Base-by-base conservation (phyloP, 2,888 invertebrate genomes). In the Octodonta nipae region DNA sequence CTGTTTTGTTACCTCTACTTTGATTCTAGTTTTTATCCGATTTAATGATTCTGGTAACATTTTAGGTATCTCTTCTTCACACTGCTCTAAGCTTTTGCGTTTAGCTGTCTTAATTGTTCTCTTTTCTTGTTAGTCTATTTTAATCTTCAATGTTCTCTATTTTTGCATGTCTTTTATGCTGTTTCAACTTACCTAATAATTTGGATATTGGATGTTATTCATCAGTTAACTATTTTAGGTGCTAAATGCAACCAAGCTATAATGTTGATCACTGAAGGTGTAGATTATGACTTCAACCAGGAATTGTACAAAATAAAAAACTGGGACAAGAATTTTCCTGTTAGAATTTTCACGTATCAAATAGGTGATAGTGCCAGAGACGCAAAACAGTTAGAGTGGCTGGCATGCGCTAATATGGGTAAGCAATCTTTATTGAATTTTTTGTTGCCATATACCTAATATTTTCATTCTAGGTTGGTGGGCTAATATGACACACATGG, bases 211-310 rank as follows among this genome's bases (percentile, higher is more conserved):
- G n/a, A n/a, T n/a, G n/a, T n/a, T n/a, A n/a, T n/a, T n/a, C n/a
- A n/a, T n/a, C n/a, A n/a, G n/a, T 3, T 22, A 4, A 11, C 14
- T 13, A 6, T 36, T 43, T 15, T 32, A 47, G 56, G 52, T 34
- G 49, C 55, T 1, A 44, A 70, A 43, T 85, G 85, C 57, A 88
- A 88, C 64, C 83, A 92, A 66, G 93, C 93, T 13, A 95, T 98
- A 51, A 95, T 98, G 93, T 66, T 98, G 44, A 82, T 98, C 47
- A 93, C 95, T 8, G 98, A 98, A 63, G 95, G 95, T 11, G 85
- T 95, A 7, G 92, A 95, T 26, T 87, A 89, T 54, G 84, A 81
- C 53, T 91, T 82, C 63, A 77, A 86, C 54, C 49, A 45, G 11
- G 82, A 87, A 49, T 75, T 92, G 32, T 96, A 96, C 60, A 74